A percentile compares a stretch with the other conserved stretches of the same genome.
phyloP scores from a whole-genome alignment of 2,888 invertebrate species.

The Therioaphis trifolii region DNA sequence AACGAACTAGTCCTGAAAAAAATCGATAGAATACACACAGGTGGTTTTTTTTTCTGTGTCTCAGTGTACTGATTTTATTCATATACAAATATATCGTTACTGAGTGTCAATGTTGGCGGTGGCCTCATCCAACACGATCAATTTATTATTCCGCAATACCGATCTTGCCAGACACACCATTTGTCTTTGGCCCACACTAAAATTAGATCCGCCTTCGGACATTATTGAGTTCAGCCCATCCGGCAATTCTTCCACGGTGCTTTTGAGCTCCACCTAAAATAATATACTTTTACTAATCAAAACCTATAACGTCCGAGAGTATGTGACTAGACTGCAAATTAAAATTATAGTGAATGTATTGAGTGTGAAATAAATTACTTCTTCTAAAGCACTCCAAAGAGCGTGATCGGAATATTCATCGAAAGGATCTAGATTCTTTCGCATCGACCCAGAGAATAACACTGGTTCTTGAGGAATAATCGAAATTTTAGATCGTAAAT shows the following conservation, averaged over 20 bases:
- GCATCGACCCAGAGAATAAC: constrained; percentile 85
- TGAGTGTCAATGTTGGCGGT: constrained; percentile 93
- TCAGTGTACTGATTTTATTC: too few species aligned
- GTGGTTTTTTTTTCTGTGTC: too few species aligned
- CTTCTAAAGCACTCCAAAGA: constrained; percentile 86
- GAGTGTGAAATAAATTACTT: too few species aligned
- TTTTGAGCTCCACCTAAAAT: constrained; percentile 78
- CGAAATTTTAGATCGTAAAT: constrained; percentile 81
- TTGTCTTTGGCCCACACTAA: constrained; percentile 91
- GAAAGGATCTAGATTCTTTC: constrained; percentile 91
- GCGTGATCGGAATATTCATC: constrained; percentile 81
- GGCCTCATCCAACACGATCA: constrained; percentile 90
- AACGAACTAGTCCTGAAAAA: constrained; percentile 80
- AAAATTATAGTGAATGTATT: too few species aligned
- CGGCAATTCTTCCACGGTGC: constrained; percentile 73
- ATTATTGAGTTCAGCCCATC: constrained; percentile 77
- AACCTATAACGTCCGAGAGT: too few species aligned
- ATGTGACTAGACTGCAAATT: too few species aligned
- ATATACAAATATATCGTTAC: constrained; percentile 70
- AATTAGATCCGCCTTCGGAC: constrained; percentile 83
- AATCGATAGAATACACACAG: constrained; percentile 35
- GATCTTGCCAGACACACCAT: constrained; percentile 90
- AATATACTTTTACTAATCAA: too few species aligned
- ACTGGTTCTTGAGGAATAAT: constrained; percentile 90
- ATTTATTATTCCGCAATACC: constrained; percentile 83